phyloP scores from a whole-genome alignment of 2,888 invertebrate species.

The Hoplodrina ambigua region DNA sequence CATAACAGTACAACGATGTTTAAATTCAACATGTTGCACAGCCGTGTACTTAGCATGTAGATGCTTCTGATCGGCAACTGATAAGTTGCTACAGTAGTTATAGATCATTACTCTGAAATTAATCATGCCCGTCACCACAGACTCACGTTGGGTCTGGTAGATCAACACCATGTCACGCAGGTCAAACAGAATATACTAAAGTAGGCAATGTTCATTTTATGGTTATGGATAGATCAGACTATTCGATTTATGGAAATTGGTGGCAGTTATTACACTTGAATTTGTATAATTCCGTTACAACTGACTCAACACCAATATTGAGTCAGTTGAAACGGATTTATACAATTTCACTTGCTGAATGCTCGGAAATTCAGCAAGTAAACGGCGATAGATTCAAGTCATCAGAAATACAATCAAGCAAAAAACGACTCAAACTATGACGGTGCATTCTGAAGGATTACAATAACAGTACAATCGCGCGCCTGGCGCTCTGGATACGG shows the following conservation, averaged over 20 bases:
- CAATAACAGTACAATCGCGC: constrained; percentile 19
- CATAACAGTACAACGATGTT: not conserved
- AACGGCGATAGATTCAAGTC: no score
- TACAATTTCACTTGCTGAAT: no score
- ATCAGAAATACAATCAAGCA: no score
- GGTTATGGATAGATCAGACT: not conserved
- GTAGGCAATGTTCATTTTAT: not conserved
- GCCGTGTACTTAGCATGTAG: not conserved
- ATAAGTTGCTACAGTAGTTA: not conserved
- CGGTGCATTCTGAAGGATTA: not conserved
- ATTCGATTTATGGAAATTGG: constrained; percentile 7
- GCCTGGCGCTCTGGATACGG: constrained; percentile 2
- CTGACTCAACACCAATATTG: no score
- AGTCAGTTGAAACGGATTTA: no score
- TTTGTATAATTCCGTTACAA: not conserved
- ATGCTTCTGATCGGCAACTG: not conserved
- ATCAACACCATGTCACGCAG: constrained; percentile 18
- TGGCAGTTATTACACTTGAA: constrained; percentile 1
- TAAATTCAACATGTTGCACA: not conserved
- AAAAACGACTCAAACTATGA: no score
- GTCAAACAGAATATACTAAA: constrained; percentile 10
- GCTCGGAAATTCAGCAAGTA: no score
- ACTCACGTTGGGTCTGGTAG: not conserved
- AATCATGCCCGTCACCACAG: not conserved
- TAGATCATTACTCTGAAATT: constrained; percentile 9